phyloP scores from a whole-genome alignment of 1,140 invertebrate genomes.

The Bombus superbus region DNA sequence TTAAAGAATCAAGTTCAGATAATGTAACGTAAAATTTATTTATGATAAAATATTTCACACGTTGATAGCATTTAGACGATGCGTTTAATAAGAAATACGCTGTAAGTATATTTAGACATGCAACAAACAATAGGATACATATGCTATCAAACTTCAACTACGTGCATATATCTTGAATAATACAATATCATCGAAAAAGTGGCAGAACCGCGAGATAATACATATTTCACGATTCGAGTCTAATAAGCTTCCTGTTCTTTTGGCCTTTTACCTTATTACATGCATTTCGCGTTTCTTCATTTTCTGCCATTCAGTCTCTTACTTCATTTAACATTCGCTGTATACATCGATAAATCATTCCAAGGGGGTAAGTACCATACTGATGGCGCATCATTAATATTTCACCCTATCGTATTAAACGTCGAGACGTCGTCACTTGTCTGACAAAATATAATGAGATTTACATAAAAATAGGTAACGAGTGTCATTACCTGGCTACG shows the following conservation, averaged over 20 bases:
- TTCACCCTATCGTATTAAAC: constrained; percentile 59
- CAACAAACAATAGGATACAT: too few species aligned
- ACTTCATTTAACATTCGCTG: constrained; percentile 73
- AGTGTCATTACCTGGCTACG: neutral
- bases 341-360: constrained; percentile 73
- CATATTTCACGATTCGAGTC: neutral
- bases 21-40: neutral
- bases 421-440: constrained; percentile 53
- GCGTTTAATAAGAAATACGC: neutral
- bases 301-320: constrained; percentile 34
- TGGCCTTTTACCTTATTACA: neutral
- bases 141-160: too few species aligned
- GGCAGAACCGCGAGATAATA: too few species aligned
- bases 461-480: constrained; percentile 10
- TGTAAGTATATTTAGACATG: too few species aligned
- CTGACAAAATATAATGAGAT: constrained; percentile 47
- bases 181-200: neutral
- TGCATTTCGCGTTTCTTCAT: constrained; percentile 1
- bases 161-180: too few species aligned
- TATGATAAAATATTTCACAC: neutral
- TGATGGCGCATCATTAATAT: constrained; percentile 68
- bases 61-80: neutral
- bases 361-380: neutral
- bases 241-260: neutral
- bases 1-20: too few species aligned